Evolutionary conservation across 2,797 vertebrate species (phyloP), one percentile per base, ranked within the genome.

Genomic region (Amblyopsis hoosieri): DNA sequence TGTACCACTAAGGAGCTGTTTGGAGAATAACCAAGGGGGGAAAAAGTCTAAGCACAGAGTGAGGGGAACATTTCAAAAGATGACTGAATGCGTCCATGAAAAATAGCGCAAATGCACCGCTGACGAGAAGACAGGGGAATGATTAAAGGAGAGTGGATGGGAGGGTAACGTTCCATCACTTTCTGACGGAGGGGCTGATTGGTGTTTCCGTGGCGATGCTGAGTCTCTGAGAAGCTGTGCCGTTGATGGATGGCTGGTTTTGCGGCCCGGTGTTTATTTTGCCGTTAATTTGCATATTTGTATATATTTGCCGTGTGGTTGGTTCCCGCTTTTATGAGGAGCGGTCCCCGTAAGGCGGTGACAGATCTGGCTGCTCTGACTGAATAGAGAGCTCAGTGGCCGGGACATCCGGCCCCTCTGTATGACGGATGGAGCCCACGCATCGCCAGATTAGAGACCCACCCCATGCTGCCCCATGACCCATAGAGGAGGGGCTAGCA

Each of bases 231-330:
- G 77, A 83, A 81, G 81, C 62, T 54, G 72, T 3, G 87, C 85
- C 85, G 78, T 73, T 91, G 91, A 92, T 91, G 83, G 88, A 92
- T 91, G 79, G 80, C 82, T 87, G 71, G 76, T 83, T 88, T 86
- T 60, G 72, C 66, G 42, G 74, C 77, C 71, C 79, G 74, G 78
- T 90, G 88, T 89, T 88, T 90, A 84, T 89, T 88, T 87, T 85
- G 71, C 74, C 53, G 48, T 83, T 82, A 59, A 90, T 91, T 89
- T 92, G 83, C 89, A 91, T 90, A 87, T 86, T 85, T 80, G 82
- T 89, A 85, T 79, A 85, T 69, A 77, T 89, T 87, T 87, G 78
- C 42, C 45, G 64, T 66, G 67, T 33, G 42, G 66, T 77, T 79
- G 79, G 76, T 76, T 75, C 75, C 64, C 48, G 62, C 66, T 55